phyloP scores from a whole-genome alignment of 2,113 vertebrate genomes.

The Xiphophorus maculatus region DNA sequence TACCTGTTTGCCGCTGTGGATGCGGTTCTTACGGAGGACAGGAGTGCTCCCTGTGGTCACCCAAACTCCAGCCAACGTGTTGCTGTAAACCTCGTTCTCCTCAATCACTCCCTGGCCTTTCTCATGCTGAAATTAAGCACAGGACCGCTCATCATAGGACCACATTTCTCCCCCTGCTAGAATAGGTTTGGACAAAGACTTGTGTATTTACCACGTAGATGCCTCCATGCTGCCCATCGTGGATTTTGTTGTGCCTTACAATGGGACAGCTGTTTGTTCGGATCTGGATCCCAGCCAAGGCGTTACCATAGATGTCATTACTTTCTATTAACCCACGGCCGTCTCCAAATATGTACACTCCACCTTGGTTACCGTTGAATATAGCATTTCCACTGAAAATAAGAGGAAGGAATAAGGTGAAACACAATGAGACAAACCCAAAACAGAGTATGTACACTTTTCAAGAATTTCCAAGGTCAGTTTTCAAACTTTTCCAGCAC shows the following conservation, averaged over 20 bases:
- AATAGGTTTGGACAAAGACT: neutral
- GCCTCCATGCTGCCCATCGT: constrained; percentile 97
- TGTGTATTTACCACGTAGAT: constrained; percentile 94
- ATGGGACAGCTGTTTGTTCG: constrained; percentile 99
- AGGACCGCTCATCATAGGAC: neutral
- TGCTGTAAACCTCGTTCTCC: constrained; percentile 99
- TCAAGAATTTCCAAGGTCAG: too few relatives aligned
- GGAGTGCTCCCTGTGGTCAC: constrained; percentile 99
- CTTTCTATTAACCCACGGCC: constrained; percentile 99
- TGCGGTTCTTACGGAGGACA: constrained; percentile 95
- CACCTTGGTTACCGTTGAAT: constrained; percentile 99
- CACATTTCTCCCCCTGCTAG: neutral
- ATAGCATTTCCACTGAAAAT: constrained; percentile 94
- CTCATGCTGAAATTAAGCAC: constrained; percentile 86
- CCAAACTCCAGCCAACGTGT: constrained; percentile 98
- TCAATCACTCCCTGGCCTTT: constrained; percentile 99
- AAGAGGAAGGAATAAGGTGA: neutral
- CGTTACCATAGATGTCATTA: constrained; percentile 99
- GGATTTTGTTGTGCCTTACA: constrained; percentile 99
- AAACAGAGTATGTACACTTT: too few relatives aligned
- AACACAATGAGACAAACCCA: neutral
- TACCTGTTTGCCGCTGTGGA: constrained; percentile 99
- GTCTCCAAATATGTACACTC: constrained; percentile 99
- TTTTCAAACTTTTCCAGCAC: too few relatives aligned
- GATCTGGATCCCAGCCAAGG: constrained; percentile 98